Percentiles rank a stretch among this genome's conserved stretches.
Conservation (phyloP, 2,888 invertebrate species). For the Calliphora vomitoria region DNA sequence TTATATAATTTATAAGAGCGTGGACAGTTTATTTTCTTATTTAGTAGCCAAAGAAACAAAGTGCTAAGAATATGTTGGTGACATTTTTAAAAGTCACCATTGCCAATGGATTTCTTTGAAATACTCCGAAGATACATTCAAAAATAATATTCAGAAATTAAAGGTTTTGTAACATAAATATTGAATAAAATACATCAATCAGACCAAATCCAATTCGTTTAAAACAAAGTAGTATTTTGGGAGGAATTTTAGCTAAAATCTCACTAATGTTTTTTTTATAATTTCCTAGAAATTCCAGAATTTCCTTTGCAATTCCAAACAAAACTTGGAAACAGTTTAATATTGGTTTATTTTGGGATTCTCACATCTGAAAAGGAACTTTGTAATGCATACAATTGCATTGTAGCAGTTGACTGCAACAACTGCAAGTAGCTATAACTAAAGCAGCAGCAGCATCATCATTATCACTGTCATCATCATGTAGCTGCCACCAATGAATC, state of each 20-base stretch:
- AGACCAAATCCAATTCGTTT: no score
- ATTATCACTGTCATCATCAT: conserved; percentile 49
- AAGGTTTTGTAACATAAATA: no score
- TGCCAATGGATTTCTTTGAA: not conserved
- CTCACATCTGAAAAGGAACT: not conserved
- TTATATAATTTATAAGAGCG: conserved; percentile 10
- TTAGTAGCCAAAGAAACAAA: not conserved
- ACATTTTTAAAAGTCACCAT: conserved; percentile 10
- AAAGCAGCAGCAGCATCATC: conserved; percentile 13
- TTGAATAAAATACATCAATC: no score
- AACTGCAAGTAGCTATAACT: conserved; percentile 20
- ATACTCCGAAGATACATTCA: not conserved
- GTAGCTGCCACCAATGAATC: conserved; percentile 31
- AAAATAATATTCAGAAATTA: not conserved
- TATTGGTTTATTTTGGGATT: not conserved
- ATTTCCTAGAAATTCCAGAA: not conserved
- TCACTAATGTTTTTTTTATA: no score
- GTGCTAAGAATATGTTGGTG: not conserved
- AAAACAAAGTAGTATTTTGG: no score
- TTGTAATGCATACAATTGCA: conserved; percentile 1
- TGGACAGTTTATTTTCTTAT: conserved; percentile 3
- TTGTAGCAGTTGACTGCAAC: conserved; percentile 16
- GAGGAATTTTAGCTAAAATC: no score
- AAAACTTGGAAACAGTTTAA: conserved; percentile 6
- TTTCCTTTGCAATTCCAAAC: not conserved